phyloP scores from a whole-genome alignment of 1,140 invertebrate genomes.

The Metopolophium dirhodum region DNA sequence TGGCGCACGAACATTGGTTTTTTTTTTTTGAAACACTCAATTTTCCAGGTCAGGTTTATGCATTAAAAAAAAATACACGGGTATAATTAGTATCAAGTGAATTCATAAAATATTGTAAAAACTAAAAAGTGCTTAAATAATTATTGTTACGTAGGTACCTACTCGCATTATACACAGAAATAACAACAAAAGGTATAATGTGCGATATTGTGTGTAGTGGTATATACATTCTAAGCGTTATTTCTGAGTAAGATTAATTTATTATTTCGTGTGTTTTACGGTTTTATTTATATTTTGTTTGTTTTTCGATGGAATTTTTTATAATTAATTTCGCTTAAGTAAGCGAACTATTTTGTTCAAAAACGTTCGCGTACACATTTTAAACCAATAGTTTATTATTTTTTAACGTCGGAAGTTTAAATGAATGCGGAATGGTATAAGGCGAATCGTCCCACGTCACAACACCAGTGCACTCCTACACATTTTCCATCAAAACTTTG shows the following conservation, averaged over 20 bases:
- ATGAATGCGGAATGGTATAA: not conserved
- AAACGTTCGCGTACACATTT: not conserved
- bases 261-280: not conserved
- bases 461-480: not conserved
- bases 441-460: not conserved
- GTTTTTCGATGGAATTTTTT: not conserved
- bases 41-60: not conserved
- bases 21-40: not conserved
- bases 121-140: not conserved
- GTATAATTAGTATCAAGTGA: not conserved
- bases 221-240: not conserved
- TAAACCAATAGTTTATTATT: not conserved
- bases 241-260: not conserved
- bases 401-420: not conserved
- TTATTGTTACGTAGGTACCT: not conserved
- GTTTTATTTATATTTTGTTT: not conserved
- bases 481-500: not conserved
- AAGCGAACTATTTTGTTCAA: not conserved
- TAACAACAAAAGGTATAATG: not conserved
- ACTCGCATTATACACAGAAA: not conserved
- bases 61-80: not conserved
- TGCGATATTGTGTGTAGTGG: not conserved
- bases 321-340: not conserved
- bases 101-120: not conserved
- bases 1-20: not conserved